phyloP scores from a whole-genome alignment of 2,797 vertebrate species.

The Pipistrellus nathusii region DNA sequence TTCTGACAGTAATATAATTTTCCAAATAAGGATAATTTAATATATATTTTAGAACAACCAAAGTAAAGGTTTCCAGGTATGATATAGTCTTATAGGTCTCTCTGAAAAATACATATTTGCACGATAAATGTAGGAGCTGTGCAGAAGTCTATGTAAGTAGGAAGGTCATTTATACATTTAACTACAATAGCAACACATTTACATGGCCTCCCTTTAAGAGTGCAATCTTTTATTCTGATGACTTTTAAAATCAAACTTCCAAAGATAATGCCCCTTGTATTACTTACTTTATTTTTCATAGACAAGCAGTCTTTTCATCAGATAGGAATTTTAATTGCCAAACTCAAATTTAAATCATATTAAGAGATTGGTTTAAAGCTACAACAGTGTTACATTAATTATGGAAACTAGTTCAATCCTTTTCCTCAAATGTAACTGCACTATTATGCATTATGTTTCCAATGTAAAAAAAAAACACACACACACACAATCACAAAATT shows the following conservation, averaged over 20 bases:
- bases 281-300: slow-evolving; percentile 2
- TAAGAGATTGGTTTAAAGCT: neutral
- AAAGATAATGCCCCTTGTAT: neutral
- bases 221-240: slow-evolving; percentile 62
- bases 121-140: slow-evolving; percentile 16
- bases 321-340: slow-evolving; percentile 25
- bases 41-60: slow-evolving; percentile 40
- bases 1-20: slow-evolving; percentile 56
- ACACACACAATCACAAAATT: neutral
- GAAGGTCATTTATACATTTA: slow-evolving; percentile 69
- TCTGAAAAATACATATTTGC: slow-evolving; percentile 54
- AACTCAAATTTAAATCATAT: slow-evolving; percentile 41
- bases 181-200: slow-evolving; percentile 49
- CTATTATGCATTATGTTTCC: neutral
- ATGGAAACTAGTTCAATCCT: neutral
- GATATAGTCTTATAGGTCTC: slow-evolving; percentile 42
- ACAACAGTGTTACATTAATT: neutral
- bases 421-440: neutral
- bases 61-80: slow-evolving; percentile 55
- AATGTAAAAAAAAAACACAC: neutral
- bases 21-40: slow-evolving; percentile 35
- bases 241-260: slow-evolving; percentile 65
- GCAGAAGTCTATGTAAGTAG: neutral
- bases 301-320: neutral
- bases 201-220: neutral